A percentile compares a stretch with the other conserved stretches of the same genome.
These are phyloP conservation scores for Tetropium fuscum DNA, from an alignment of 2,888 invertebrate species.

Conservation along the genomic window DNA sequence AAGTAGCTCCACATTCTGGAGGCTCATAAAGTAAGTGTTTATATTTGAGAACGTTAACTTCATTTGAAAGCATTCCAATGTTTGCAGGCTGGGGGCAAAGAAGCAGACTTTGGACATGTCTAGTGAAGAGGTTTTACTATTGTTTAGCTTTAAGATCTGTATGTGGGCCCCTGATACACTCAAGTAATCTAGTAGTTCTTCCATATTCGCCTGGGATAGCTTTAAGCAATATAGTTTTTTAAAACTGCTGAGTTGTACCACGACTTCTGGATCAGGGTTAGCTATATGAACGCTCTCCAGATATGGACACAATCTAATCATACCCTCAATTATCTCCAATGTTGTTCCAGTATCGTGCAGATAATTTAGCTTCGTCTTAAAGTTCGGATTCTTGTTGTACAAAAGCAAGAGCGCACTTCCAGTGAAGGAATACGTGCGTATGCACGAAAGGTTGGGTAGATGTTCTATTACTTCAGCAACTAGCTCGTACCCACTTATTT, in stretches of 20 bases:
- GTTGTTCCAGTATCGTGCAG: slow-evolving; percentile 76
- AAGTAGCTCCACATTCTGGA: slow-evolving; percentile 76
- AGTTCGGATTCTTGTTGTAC: slow-evolving; percentile 68
- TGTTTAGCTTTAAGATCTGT: slow-evolving; percentile 57
- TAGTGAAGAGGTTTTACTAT: slow-evolving; percentile 52
- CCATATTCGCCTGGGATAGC: slow-evolving; percentile 64
- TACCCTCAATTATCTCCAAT: slow-evolving; percentile 70
- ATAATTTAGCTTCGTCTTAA: slow-evolving; percentile 75
- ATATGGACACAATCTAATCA: slow-evolving; percentile 72
- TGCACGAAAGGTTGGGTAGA: slow-evolving; percentile 74
- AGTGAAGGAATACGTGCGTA: slow-evolving; percentile 77
- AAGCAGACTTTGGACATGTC: slow-evolving; percentile 58
- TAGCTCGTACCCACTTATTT: slow-evolving; percentile 64
- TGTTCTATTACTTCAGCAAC: slow-evolving; percentile 73
- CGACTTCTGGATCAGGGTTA: slow-evolving; percentile 65
- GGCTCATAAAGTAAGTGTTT: slow-evolving; percentile 71
- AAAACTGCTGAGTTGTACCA: slow-evolving; percentile 68
- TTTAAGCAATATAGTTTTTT: slow-evolving; percentile 67
- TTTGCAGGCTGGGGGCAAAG: slow-evolving; percentile 68
- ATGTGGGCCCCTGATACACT: slow-evolving; percentile 62
- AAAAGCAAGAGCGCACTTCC: slow-evolving; percentile 73
- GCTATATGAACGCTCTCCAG: slow-evolving; percentile 76
- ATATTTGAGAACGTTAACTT: slow-evolving; percentile 70
- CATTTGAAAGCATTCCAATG: slow-evolving; percentile 76
- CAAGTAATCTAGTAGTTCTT: slow-evolving; percentile 71